These are phyloP conservation scores for Hydrotaea diabolus DNA, from an alignment of 2,888 invertebrate genomes.

Conservation along the genomic window DNA sequence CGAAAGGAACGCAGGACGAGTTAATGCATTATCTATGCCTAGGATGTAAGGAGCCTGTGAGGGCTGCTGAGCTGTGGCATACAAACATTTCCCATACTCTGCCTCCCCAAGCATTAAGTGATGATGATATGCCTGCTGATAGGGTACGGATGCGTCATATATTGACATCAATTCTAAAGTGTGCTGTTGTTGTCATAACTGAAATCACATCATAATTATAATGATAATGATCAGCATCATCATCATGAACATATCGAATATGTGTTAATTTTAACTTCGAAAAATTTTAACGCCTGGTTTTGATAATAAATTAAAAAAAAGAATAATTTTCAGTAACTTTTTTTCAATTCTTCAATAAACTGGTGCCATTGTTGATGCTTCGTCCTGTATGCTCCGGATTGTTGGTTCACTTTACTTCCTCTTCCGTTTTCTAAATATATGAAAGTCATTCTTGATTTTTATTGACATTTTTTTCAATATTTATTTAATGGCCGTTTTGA, in stretches of 20 bases:
- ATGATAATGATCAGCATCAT: neutral
- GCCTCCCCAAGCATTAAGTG: neutral
- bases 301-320: too few relatives aligned
- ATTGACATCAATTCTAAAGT: neutral
- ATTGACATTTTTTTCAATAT: neutral
- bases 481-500: neutral
- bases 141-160: neutral
- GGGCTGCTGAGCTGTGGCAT: neutral
- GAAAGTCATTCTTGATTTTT: slow-evolving; percentile 10
- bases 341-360: too few relatives aligned
- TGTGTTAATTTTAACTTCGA: neutral
- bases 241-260: neutral
- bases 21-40: neutral
- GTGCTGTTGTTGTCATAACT: neutral
- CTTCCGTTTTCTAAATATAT: too few relatives aligned
- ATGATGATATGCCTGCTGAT: neutral
- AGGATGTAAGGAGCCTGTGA: too few relatives aligned
- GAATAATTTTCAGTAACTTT: neutral
- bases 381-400: too few relatives aligned
- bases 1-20: neutral
- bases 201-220: neutral
- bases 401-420: too few relatives aligned
- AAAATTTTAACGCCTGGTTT: too few relatives aligned
- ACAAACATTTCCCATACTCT: neutral
- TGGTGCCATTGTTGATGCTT: too few relatives aligned